Base-by-base conservation (phyloP, 35 echinoderm and acorn worm genomes). In the Apostichopus californicus region DNA sequence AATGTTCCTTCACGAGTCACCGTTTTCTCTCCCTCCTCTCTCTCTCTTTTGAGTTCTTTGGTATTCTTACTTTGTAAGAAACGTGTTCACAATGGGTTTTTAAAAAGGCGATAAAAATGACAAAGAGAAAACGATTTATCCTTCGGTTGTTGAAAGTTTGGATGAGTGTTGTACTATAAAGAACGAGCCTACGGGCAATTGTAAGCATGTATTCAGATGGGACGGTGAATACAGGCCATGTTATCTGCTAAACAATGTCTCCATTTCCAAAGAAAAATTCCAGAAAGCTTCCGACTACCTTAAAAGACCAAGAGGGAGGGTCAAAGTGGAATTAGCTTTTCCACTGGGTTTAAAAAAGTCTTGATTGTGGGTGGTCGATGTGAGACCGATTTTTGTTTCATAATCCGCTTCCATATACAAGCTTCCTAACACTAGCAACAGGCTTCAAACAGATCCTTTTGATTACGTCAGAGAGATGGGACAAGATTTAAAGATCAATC, bases 251-350 rank as follows among this genome's bases (percentile, higher is more conserved):
- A 58, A 85, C 81, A 58, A 83, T 83, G 54, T 85, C 81, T 60
- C n/a, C 81, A 85, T 58, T 75, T 85, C 81, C n/a, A 59, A 85
- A 59, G 81, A 22, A 75, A 85, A 85, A 85, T 85, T 58, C 81
- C 54, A 59, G 56, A 85, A 58, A 85, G 55, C 81, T 58, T 85
- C 54, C 55, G n/a, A 18, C 14, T 68, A 75, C 7, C 14, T n/a
- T 75, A 75, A 75, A 75, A 75, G n/a, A 73, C 13, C 14, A 75
- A 75, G 71, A 18, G 70, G 70, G 70, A 17, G 70, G 70, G 71
- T 75, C 20, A 75, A 21, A n/a, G 71, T 18, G 71, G 71, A 75
- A 75, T 75, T 75, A 75, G 15, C 7, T 75, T n/a, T 18, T 75
- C 71, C 71, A 75, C 17, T 75, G 71, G 71, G 11, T 75, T 75